Evolutionary conservation across 1,140 invertebrate genomes (phyloP), one percentile per base, ranked within the genome.

Genomic region (Drosophila pruinosa): DNA sequence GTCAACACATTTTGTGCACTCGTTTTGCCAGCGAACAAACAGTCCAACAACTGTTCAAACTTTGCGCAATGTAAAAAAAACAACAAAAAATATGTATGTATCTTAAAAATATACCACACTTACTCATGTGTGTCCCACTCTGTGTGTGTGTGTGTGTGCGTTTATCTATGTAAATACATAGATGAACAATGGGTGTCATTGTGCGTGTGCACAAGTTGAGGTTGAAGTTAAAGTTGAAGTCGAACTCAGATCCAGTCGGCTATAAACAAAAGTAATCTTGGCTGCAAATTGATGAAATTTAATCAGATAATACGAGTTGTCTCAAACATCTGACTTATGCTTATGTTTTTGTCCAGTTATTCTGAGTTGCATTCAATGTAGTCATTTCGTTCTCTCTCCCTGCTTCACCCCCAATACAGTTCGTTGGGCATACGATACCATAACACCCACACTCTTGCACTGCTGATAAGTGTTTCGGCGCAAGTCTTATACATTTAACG

Each of bases 1-100:
- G 81, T 88, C 81, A 86, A 86, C 74, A 74, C 58, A 62, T 45
- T 71, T 72, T 72, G 53, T 72, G 41, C 54, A 72, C 53, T 78
- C 22, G 52, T 54, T 75, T 61, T 19, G 34, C 50, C 54, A 52
- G 7, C 48, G 34, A 45, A 36, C 28, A 52, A 57, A 52, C 50
- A 45, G 7, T 4, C 19, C 70, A 79, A 62, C 77, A 86, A 88
- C 67, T 81, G 82, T 75, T 75, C 41, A 78, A 79, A 70, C 68
- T 74, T 77, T 77, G 70, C 63, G 70, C 69, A 75, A 80, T 75
- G 67, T 65, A 80, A 63, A 61, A 63, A 54, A 67, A 48, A 61
- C 39, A 59, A 62, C 41, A 38, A 19, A 71, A 50, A 50, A 31
- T 17, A 53, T 48, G 65, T 69, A 72, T 47, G 65, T 69, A 72